A percentile compares a stretch with the other conserved stretches of the same genome.
Evolutionary conservation across 2,888 invertebrate species (phyloP).

Genomic region (Rotaria sp.): DNA sequence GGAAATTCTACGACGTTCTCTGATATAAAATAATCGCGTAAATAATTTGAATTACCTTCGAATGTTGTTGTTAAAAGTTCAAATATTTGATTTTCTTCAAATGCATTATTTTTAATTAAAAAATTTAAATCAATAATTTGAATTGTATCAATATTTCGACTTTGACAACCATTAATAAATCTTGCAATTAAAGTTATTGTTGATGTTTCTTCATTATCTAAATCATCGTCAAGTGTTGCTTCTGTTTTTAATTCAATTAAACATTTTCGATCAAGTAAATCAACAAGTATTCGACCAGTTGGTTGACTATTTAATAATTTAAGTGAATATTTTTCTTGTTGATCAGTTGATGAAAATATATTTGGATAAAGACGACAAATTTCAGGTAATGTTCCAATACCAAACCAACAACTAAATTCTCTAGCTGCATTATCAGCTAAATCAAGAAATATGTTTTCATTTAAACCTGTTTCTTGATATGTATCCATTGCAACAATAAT

Average conservation of each 20-base stretch:
- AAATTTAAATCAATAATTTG: neutral
- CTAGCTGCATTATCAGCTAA: neutral
- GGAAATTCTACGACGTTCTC: too few relatives aligned
- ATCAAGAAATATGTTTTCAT: too few relatives aligned
- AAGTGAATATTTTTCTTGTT: neutral
- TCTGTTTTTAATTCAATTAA: neutral
- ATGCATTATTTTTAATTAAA: neutral
- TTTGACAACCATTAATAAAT: neutral
- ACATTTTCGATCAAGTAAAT: neutral
- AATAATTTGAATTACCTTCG: too few relatives aligned
- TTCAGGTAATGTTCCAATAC: neutral
- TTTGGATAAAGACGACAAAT: neutral
- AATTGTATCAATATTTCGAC: neutral
- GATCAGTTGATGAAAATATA: neutral
- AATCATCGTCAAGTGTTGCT: neutral
- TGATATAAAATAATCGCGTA: too few relatives aligned
- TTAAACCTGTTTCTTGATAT: too few relatives aligned
- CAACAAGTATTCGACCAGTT: neutral
- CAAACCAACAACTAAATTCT: slow-evolving; percentile 9
- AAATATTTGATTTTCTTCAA: neutral
- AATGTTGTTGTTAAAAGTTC: neutral
- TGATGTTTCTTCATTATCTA: neutral
- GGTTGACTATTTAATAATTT: neutral
- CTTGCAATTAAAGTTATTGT: neutral
- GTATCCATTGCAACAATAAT: neutral